Evolutionary conservation across 2,797 vertebrate genomes (phyloP).

Genomic region (Geotrypetes seraphini): DNA sequence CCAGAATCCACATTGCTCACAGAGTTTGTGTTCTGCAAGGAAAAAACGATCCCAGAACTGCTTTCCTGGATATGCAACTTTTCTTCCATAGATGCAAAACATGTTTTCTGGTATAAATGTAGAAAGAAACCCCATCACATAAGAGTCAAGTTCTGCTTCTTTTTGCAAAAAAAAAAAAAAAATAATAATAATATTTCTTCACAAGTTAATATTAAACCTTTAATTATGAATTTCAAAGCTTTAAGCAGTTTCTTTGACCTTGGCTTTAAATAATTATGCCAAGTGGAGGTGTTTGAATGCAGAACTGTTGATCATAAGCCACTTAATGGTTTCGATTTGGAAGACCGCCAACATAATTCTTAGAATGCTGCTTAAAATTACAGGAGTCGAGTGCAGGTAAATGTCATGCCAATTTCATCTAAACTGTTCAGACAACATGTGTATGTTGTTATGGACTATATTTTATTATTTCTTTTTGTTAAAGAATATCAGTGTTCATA

Average conservation of each 20-base stretch:
- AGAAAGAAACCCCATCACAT: constrained; percentile 55
- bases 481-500: constrained; percentile 19
- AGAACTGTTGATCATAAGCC: constrained; percentile 56
- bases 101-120: constrained; percentile 42
- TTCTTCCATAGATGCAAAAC: constrained; percentile 39
- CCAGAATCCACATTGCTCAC: too few species aligned
- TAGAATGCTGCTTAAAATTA: constrained; percentile 45
- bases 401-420: constrained; percentile 45
- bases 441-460: constrained; percentile 21
- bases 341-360: constrained; percentile 52
- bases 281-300: constrained; percentile 48
- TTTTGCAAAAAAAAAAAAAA: constrained; percentile 60
- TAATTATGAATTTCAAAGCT: constrained; percentile 65
- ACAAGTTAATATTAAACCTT: constrained; percentile 64
- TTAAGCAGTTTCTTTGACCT: constrained; percentile 57
- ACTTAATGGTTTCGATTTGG: constrained; percentile 53
- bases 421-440: constrained; percentile 17
- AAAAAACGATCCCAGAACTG: not conserved
- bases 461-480: constrained; percentile 17
- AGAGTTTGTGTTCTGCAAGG: too few species aligned
- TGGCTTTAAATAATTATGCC: constrained; percentile 60
- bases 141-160: constrained; percentile 55
- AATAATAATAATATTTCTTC: constrained; percentile 60
- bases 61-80: constrained; percentile 27
- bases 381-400: constrained; percentile 41